A percentile compares a stretch with the other conserved stretches of the same genome.
Evolutionary conservation across 2,888 invertebrate genomes (phyloP).

Genomic region (Lomographa bimaculata): DNA sequence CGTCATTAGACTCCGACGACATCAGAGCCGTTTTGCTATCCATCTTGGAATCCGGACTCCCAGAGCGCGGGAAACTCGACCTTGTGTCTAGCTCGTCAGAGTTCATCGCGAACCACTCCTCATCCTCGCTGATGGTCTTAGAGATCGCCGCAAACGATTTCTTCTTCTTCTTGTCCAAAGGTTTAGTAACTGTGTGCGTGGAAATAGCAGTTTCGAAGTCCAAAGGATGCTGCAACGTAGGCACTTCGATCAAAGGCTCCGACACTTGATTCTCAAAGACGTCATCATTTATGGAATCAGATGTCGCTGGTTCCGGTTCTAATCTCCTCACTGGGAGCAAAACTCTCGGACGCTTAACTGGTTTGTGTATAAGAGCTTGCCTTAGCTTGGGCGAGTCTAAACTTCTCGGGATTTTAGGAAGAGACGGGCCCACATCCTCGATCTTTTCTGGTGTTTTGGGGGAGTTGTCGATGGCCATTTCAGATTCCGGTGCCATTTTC

Average conservation of each 20-base stretch:
- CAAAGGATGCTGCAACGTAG: constrained; percentile 35
- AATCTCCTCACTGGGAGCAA: constrained; percentile 61
- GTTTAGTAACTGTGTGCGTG: constrained; percentile 68
- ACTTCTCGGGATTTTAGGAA: constrained; percentile 39
- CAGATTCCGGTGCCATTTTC: constrained; percentile 33
- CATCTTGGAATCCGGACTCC: constrained; percentile 66
- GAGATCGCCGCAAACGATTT: constrained; percentile 49
- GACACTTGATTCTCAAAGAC: constrained; percentile 29
- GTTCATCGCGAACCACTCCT: constrained; percentile 59
- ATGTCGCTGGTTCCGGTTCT: constrained; percentile 42
- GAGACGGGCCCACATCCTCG: constrained; percentile 19
- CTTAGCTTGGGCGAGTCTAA: constrained; percentile 71
- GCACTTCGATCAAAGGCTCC: constrained; percentile 33
- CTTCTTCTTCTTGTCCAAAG: constrained; percentile 43
- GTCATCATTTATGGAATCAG: constrained; percentile 36
- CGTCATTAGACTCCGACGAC: constrained; percentile 61
- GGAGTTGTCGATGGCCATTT: constrained; percentile 34
- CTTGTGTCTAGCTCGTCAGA: constrained; percentile 72
- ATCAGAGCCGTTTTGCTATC: constrained; percentile 45
- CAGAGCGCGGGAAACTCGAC: constrained; percentile 70
- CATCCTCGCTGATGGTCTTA: constrained; percentile 62
- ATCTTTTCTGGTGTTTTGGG: constrained; percentile 34
- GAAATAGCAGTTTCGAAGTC: constrained; percentile 73
- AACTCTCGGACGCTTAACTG: constrained; percentile 66
- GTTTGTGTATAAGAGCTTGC: constrained; percentile 56